Conservation (phyloP, 2,888 invertebrate genomes). For the Halictus quadricinctus region DNA sequence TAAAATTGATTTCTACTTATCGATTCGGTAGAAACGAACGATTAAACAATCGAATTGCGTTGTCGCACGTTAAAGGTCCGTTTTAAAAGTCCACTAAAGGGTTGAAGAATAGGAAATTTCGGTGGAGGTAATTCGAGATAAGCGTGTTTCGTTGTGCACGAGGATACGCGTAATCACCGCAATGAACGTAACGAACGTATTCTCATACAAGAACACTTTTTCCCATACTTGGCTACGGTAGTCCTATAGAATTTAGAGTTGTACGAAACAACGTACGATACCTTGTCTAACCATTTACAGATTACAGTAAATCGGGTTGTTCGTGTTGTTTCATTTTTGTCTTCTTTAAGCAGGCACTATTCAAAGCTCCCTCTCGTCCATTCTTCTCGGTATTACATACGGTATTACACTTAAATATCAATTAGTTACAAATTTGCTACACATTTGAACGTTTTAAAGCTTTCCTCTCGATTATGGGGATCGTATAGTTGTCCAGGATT, state of each 20-base stretch:
- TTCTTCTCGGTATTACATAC: constrained; percentile 60
- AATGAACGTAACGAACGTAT: constrained; percentile 45
- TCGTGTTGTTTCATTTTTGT: constrained; percentile 23
- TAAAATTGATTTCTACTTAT: neutral
- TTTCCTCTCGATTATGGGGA: constrained; percentile 54
- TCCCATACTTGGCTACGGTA: constrained; percentile 65
- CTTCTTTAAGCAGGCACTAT: constrained; percentile 80
- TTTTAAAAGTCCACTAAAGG: neutral
- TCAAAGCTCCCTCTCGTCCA: constrained; percentile 78
- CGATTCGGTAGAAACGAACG: neutral
- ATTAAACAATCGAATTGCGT: neutral
- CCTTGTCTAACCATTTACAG: constrained; percentile 65
- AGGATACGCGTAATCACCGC: constrained; percentile 23
- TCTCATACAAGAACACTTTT: constrained; percentile 54
- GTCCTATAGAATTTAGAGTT: constrained; percentile 54
- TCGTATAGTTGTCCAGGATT: constrained; percentile 47
- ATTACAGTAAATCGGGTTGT: constrained; percentile 66
- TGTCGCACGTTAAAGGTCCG: neutral
- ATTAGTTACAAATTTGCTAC: constrained; percentile 64
- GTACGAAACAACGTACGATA: constrained; percentile 61
- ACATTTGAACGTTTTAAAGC: constrained; percentile 60
- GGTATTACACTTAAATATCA: constrained; percentile 64
- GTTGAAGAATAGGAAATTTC: neutral
- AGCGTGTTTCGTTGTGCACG: constrained; percentile 46
- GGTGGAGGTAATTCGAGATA: neutral